phyloP scores from a whole-genome alignment of 2,113 vertebrate genomes.

The Mola mola region DNA sequence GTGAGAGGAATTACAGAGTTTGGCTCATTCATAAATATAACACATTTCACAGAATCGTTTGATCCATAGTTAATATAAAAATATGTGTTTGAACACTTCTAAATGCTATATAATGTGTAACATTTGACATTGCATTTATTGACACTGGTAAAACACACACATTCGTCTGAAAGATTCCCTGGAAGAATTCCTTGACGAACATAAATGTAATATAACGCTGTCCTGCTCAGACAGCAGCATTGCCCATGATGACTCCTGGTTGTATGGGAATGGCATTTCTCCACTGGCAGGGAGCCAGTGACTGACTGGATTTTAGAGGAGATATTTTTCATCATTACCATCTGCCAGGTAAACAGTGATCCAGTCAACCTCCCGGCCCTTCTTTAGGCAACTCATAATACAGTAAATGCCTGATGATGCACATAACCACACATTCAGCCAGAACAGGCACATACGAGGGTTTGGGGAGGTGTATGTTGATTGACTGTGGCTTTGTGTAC shows the following conservation, averaged over 20 bases:
- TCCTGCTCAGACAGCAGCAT: conserved; percentile 22
- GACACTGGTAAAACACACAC: no score
- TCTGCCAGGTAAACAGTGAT: conserved; percentile 41
- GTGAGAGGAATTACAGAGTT: background rate
- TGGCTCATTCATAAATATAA: no score
- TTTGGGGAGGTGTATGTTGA: conserved; percentile 41
- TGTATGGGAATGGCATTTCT: conserved; percentile 52
- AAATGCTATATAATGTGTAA: no score
- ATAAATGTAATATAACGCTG: conserved; percentile 18
- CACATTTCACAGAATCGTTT: background rate
- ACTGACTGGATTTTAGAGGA: conserved; percentile 48
- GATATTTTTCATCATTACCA: conserved; percentile 66
- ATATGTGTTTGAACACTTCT: background rate
- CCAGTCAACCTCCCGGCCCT: conserved; percentile 24
- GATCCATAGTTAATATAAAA: background rate
- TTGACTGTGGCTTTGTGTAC: conserved; percentile 12
- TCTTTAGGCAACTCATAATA: conserved; percentile 43
- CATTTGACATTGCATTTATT: conserved; percentile 12
- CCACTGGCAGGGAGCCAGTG: conserved; percentile 48
- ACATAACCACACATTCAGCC: conserved; percentile 25
- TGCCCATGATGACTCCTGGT: conserved; percentile 43
- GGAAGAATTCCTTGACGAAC: conserved; percentile 17
- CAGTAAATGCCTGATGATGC: conserved; percentile 40
- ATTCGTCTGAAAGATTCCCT: conserved; percentile 13
- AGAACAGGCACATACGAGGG: conserved; percentile 12